Base-by-base conservation (phyloP, 1,140 invertebrate species). In the Saxidomus purpurata region DNA sequence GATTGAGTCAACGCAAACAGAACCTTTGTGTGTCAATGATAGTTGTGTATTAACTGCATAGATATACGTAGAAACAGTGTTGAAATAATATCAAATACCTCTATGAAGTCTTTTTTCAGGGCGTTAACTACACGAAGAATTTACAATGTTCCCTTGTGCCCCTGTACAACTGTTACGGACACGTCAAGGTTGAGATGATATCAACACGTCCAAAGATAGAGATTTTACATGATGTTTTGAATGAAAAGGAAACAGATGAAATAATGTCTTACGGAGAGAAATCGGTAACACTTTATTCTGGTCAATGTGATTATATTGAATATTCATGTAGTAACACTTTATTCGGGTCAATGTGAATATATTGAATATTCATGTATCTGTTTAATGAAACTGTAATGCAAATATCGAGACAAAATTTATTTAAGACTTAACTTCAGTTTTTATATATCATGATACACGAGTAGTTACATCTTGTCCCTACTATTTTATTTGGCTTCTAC, bases 201-300 rank as follows among this genome's bases (percentile, higher is more conserved):
- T 85, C 67, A 11, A 55, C 36, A 25, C 49, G 43, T 34, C 83
- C 83, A 59, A 76, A 59, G 22, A 85, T 85, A 1, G 63, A 85
- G 49, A 55, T 85, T 52, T 9, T 74, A 13, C 49, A 85, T 76
- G 83, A 85, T n/a, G 83, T 74, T 8, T 34, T 85, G 43, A 71
- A 15, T n/a, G 11, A 17, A 19, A 47, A 55, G 0, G 83, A 85
- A 76, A 22, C 61, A 22, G 83, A 74, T 11, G 34, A 31, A 36
- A 36, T 85, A n/a, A 85, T 74, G 49, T 38, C 83, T 34, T 74
- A 85, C 19, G 38, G 25, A 36, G 69, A 74, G 38, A 74, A 76
- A 19, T 38, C 40, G 28, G 67, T 74, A 85, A 55, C 8, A 71
- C 17, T 19, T 31, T 52, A 8, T 13, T 52, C n/a, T n/a, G n/a